Base-by-base conservation (phyloP, 2,797 vertebrate genomes). In the Anguilla pacifica region DNA sequence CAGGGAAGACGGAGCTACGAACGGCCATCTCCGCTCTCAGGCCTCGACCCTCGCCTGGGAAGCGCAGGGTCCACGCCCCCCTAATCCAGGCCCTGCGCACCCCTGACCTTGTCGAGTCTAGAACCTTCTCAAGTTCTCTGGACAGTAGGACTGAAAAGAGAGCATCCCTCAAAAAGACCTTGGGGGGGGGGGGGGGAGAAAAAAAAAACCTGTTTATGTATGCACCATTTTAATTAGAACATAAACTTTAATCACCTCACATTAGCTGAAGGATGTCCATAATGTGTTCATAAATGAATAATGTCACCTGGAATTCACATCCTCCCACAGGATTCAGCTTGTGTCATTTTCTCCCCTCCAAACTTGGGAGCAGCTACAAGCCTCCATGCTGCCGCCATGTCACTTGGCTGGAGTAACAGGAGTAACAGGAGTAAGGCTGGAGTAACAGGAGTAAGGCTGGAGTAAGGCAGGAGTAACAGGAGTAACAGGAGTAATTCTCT, bases 381-480 rank as follows among this genome's bases (percentile, higher is more conserved):
- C 67, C 72, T 55, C 84, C 25, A 35, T 86, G 72, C 19, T 55
- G 57, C 10, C 6, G 11, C n/a, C 51, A 28, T 51, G 74, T 70
- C 46, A 6, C 74, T 57, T 28, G 28, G 35, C 77, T 70, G 70
- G 4, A 49, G 79, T 86, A 86, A 86, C 61, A 43, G 6, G 7
- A 53, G 84, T 84, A 46, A 86, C 61, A 43, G 59, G 85, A 83
- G 81, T 83, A 83, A 74, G 49, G 77, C 87, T 39, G 6, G 7
- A 53, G 84, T 84, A 46, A 86, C 61, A 43, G 59, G 85, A 83
- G 81, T 83, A 83, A 74, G 49, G 77, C 87, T n/a, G 6, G 7
- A 53, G 84, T 84, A 46, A 86, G 31, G 31, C 35, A 1, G 35
- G 35, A 35, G 35, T 35, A 35, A 35, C 35, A 35, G 35, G 35